A percentile compares a stretch with the other conserved stretches of the same genome.
phyloP scores from a whole-genome alignment of 1,140 invertebrate species.

The Holotrichia oblita region DNA sequence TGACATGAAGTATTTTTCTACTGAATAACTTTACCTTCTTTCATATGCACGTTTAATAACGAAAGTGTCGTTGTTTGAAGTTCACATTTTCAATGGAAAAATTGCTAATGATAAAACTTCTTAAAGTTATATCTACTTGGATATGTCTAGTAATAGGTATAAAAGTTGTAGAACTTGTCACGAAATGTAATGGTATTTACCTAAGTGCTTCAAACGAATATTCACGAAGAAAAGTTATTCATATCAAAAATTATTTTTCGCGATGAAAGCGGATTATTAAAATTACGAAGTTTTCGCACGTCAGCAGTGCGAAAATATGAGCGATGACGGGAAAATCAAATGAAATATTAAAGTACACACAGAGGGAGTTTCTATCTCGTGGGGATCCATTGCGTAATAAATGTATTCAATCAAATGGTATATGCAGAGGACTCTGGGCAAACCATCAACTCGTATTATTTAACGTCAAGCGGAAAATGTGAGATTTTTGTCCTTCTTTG shows the following conservation, averaged over 20 bases:
- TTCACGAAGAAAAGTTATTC: not conserved
- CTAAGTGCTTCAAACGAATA: too few relatives aligned
- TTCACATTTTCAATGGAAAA: too few relatives aligned
- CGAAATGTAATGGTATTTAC: too few relatives aligned
- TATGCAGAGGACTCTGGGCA: not conserved
- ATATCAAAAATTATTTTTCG: slow-evolving; percentile 3
- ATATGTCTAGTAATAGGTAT: too few relatives aligned
- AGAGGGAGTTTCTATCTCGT: not conserved
- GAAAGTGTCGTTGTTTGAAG: too few relatives aligned
- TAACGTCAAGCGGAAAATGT: not conserved
- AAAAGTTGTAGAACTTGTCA: too few relatives aligned
- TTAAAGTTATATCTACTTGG: too few relatives aligned
- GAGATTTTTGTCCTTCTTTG: slow-evolving; percentile 11
- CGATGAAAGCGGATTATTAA: not conserved
- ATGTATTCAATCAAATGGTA: slow-evolving; percentile 32
- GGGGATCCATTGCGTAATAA: slow-evolving; percentile 5
- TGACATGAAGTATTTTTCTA: too few relatives aligned
- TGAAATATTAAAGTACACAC: slow-evolving; percentile 35
- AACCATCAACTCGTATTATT: slow-evolving; percentile 21
- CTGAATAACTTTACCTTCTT: too few relatives aligned
- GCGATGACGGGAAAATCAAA: slow-evolving; percentile 9
- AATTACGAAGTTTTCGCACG: slow-evolving; percentile 2
- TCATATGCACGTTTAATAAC: too few relatives aligned
- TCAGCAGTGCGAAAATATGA: slow-evolving; percentile 17
- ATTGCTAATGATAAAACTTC: too few relatives aligned